Evolutionary conservation across 2,113 vertebrate genomes (phyloP).

Genomic region (Strix uralensis): DNA sequence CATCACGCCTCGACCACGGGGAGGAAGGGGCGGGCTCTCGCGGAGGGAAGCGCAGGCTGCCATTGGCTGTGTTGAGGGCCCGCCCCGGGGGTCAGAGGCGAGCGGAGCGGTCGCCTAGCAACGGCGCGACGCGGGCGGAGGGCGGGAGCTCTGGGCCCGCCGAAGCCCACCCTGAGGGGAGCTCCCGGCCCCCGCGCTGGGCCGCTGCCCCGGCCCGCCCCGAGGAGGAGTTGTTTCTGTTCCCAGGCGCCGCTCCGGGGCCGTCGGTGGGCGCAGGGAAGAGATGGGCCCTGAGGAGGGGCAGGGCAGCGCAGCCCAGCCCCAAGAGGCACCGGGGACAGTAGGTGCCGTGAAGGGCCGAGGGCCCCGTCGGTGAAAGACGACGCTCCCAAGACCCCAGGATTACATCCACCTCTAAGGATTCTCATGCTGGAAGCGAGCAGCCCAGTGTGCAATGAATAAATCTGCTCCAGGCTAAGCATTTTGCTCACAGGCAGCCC

Average conservation of each 20-base stretch:
- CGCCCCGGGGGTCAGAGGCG: background rate
- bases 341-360: background rate
- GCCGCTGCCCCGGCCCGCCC: background rate
- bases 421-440: background rate
- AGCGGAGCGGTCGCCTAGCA: background rate
- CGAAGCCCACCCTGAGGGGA: no score
- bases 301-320: background rate
- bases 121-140: conserved; percentile 8
- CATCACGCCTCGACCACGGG: no score
- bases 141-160: conserved; percentile 41
- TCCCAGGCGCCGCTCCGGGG: background rate
- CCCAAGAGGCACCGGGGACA: background rate
- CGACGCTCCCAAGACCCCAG: accelerated
- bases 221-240: no score
- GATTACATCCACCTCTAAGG: accelerated
- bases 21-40: background rate
- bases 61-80: background rate
- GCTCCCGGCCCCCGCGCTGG: background rate
- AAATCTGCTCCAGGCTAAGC: background rate
- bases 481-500: background rate
- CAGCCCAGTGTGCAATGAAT: accelerated
- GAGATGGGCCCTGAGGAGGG: background rate
- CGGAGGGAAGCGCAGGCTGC: accelerated
- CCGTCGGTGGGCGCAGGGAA: background rate
- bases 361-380: accelerated